phyloP scores from a whole-genome alignment of 1,140 invertebrate species.

The Ceratina calcarata region DNA sequence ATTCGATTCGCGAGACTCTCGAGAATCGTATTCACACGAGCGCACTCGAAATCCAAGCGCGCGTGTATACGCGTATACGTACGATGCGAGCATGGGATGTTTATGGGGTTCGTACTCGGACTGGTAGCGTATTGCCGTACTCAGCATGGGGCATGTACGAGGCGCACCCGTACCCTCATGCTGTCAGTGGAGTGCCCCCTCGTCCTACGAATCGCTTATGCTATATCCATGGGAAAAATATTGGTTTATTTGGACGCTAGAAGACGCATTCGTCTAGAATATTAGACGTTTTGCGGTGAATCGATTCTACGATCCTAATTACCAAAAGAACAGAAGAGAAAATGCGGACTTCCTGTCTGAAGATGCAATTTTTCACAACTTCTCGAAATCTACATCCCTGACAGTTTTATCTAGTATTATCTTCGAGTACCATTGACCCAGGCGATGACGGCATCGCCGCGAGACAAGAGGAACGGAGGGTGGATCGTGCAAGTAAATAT shows the following conservation, averaged over 20 bases:
- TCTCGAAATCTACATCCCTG: neutral
- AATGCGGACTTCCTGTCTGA: no score
- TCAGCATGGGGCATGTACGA: constrained; percentile 73
- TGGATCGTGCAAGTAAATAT: constrained; percentile 43
- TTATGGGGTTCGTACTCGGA: constrained; percentile 70
- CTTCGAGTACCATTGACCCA: no score
- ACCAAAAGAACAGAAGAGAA: neutral
- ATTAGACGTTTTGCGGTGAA: constrained; percentile 34
- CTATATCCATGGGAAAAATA: constrained; percentile 78
- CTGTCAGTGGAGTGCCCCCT: constrained; percentile 67
- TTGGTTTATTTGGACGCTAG: constrained; percentile 73
- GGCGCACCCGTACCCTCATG: constrained; percentile 73
- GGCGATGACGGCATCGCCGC: neutral
- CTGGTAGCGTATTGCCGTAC: constrained; percentile 74
- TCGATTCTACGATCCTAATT: constrained; percentile 27
- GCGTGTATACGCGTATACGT: no score
- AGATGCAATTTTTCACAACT: neutral
- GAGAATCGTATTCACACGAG: constrained; percentile 70
- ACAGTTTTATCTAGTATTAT: no score
- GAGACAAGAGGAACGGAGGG: neutral
- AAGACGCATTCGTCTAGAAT: constrained; percentile 62
- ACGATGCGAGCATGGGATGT: constrained; percentile 69
- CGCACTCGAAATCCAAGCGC: constrained; percentile 57
- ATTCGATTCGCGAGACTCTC: constrained; percentile 67
- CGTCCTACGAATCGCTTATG: constrained; percentile 69